A percentile compares a stretch with the other conserved stretches of the same genome.
phyloP scores from a whole-genome alignment of 2,113 vertebrate genomes.

The Sarotherodon lohbergeri region DNA sequence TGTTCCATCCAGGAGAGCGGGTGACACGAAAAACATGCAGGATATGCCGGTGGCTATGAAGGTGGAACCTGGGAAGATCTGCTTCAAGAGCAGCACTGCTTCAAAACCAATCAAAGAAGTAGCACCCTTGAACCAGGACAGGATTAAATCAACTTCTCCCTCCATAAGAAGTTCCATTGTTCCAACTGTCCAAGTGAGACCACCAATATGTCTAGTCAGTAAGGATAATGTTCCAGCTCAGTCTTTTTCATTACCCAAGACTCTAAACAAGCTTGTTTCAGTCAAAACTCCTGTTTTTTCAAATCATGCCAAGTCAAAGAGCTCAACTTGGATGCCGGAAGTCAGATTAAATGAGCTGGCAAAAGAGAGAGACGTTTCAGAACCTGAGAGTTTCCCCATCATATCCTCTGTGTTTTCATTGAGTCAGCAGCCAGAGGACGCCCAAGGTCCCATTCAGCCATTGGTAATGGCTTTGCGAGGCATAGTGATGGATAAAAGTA shows the following conservation, averaged over 20 bases:
- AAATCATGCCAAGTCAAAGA: neutral
- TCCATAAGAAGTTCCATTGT: neutral
- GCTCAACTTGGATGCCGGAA: slow-evolving; percentile 2
- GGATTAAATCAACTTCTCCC: neutral
- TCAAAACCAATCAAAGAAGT: slow-evolving; percentile 8
- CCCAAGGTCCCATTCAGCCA: slow-evolving; percentile 67
- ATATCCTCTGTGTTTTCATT: slow-evolving; percentile 95
- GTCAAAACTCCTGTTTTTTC: neutral
- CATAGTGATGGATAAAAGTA: slow-evolving; percentile 55
- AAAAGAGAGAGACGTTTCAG: neutral
- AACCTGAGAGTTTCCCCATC: slow-evolving; percentile 76
- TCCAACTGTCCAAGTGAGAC: neutral
- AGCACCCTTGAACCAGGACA: neutral
- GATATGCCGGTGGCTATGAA: slow-evolving; percentile 29
- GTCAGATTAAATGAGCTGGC: neutral
- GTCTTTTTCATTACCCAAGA: neutral
- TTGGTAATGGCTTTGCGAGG: slow-evolving; percentile 69
- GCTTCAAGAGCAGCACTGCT: neutral
- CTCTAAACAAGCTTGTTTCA: neutral
- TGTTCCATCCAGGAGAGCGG: neutral
- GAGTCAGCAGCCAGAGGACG: slow-evolving; percentile 74
- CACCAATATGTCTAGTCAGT: neutral
- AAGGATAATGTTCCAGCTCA: neutral
- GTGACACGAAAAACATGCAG: neutral
- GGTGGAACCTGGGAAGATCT: slow-evolving; percentile 13